Conservation (phyloP, 2,113 vertebrate genomes). For the Dolichotis patagonum region DNA sequence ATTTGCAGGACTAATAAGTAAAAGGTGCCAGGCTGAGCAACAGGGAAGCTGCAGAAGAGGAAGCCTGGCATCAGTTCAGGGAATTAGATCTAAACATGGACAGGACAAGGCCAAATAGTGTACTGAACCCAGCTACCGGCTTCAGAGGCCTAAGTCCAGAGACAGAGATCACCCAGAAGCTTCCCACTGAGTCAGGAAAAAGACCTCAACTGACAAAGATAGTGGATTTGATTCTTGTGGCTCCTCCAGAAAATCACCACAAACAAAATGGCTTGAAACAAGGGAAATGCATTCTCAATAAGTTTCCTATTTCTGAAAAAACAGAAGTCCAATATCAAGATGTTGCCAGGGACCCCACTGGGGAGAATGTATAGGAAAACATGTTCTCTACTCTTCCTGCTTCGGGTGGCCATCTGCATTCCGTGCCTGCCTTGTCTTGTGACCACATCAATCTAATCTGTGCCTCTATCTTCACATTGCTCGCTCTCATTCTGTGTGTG, state of each 20-base stretch:
- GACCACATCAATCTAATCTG: not conserved
- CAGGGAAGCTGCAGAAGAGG: not conserved
- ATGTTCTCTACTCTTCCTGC: not conserved
- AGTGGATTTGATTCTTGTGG: not conserved
- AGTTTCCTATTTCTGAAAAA: not conserved
- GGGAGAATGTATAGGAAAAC: not conserved
- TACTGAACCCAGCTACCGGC: not conserved
- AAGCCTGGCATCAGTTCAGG: not conserved
- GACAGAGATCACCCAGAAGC: not conserved
- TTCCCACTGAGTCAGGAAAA: not conserved
- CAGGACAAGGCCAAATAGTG: not conserved
- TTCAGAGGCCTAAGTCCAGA: not conserved
- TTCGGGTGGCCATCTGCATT: not conserved
- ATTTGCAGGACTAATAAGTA: not conserved
- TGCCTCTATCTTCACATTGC: not conserved
- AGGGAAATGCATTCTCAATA: not conserved
- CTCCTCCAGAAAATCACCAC: not conserved
- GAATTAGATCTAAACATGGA: not conserved
- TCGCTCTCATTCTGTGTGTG: not conserved
- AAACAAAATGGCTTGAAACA: not conserved
- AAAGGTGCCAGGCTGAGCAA: not conserved
- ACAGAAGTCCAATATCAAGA: not conserved
- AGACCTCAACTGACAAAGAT: not conserved
- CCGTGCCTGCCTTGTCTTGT: not conserved
- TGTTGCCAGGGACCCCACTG: not conserved